Percentiles rank a stretch among this genome's conserved stretches.
These are phyloP conservation scores for Planiliza haematocheilus DNA, from an alignment of 2,113 vertebrate genomes.

Conservation along the genomic window DNA sequence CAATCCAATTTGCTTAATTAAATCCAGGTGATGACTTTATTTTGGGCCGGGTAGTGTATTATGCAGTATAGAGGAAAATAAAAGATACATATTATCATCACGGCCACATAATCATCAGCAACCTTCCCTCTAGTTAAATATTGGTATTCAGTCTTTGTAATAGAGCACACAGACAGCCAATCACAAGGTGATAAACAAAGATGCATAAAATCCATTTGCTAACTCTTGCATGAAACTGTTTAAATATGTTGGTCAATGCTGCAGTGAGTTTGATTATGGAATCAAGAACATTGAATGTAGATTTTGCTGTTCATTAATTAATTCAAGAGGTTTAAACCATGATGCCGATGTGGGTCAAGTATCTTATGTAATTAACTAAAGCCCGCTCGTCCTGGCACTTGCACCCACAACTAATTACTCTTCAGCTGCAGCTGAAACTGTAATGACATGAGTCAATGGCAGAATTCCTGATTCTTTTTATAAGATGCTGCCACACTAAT, in stretches of 20 bases:
- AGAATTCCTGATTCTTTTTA: constrained; percentile 27
- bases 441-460: constrained; percentile 34
- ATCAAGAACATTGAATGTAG: constrained; percentile 37
- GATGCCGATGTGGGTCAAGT: constrained; percentile 40
- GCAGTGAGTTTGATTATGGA: constrained; percentile 12
- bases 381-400: constrained; percentile 52
- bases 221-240: constrained; percentile 43
- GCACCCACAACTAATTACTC: constrained; percentile 54
- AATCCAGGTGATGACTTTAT: too few relatives aligned
- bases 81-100: neutral
- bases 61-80: neutral
- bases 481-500: constrained; percentile 7
- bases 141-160: constrained; percentile 34
- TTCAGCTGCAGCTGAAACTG: constrained; percentile 34
- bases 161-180: neutral
- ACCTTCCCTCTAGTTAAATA: constrained; percentile 17
- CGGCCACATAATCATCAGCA: neutral
- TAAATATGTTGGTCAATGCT: constrained; percentile 2
- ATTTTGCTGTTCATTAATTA: constrained; percentile 50
- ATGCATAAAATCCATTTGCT: constrained; percentile 44
- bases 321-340: constrained; percentile 51
- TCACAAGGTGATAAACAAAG: constrained; percentile 9
- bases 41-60: too few relatives aligned
- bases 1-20: too few relatives aligned
- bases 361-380: constrained; percentile 61